Evolutionary conservation across 2,888 invertebrate genomes (phyloP), one percentile per base, ranked within the genome.

Genomic region (Phortica okadai): DNA sequence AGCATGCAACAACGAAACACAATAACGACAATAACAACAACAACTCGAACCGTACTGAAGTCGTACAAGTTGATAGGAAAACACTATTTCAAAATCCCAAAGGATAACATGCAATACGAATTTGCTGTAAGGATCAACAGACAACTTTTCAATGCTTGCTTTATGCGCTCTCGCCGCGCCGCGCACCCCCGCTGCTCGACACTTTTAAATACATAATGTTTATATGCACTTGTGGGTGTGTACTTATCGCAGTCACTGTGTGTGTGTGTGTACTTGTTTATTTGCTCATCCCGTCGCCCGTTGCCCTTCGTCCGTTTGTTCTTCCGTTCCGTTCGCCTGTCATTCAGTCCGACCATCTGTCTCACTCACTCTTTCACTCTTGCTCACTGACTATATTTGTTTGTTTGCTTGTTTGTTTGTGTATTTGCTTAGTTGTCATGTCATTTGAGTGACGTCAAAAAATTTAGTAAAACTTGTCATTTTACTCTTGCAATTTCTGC

Each of bases 1-100:
- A 25, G 25, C 66, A 66, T 66, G 42, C 66, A 66, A 66, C 66
- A 66, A 21, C 14, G 42, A 50, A 50, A 8, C 2, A 50, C 50
- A 50, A 8, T 50, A 8, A 50, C 50, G 2, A 6, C 50, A 50
- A 8, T 6, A 11, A 50, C 10, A 59, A n/a, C 59, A 59, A 16
- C n/a, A 59, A 59, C 54, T 50, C 50, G 50, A 50, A 50, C 3
- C 8, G 50, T 5, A 50, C 50, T 50, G 42, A 62, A 16, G 10
- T 62, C 62, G 42, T 10, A n/a, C 14, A 42, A 66, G 66, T 66
- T 66, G 33, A 66, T 66, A 41, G 66, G 33, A 66, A 66, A 66
- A 66, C 69, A 70, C 69, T 70, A 70, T 70, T 70, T 70, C 25
- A 70, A 70, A 70, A 70, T 70, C 69, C 69, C 69, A 70, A 70